phyloP scores from a whole-genome alignment of 2,113 vertebrate genomes.

The Hydropotes inermis region DNA sequence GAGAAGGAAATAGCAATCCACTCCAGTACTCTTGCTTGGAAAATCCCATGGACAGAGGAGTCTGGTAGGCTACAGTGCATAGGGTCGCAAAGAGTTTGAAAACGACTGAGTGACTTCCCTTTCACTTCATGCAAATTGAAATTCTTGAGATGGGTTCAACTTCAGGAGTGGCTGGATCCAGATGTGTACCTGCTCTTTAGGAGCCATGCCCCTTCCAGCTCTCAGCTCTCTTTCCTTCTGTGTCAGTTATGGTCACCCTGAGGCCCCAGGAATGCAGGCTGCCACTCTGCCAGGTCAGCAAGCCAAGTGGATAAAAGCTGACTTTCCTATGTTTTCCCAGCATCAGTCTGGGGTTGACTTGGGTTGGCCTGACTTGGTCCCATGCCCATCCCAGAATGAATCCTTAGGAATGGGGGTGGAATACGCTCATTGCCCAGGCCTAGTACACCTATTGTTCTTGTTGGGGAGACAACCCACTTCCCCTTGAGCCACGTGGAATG shows the following conservation, averaged over 20 bases:
- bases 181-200: neutral
- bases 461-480: neutral
- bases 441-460: neutral
- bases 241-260: neutral
- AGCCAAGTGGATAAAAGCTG: neutral
- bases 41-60: neutral
- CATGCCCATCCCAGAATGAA: neutral
- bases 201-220: neutral
- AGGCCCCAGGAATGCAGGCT: neutral
- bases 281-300: neutral
- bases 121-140: neutral
- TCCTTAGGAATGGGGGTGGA: neutral
- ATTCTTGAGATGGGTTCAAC: neutral
- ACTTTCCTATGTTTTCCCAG: neutral
- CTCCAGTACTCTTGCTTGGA: neutral
- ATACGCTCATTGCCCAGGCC: neutral
- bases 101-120: neutral
- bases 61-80: neutral
- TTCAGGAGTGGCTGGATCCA: conserved; percentile 29
- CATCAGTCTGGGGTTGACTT: neutral
- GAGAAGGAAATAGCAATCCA: neutral
- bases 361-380: neutral
- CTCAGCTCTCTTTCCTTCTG: neutral
- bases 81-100: neutral
- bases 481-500: neutral